phyloP scores from a whole-genome alignment of 2,797 vertebrate genomes.

The Austrolebias charrua region DNA sequence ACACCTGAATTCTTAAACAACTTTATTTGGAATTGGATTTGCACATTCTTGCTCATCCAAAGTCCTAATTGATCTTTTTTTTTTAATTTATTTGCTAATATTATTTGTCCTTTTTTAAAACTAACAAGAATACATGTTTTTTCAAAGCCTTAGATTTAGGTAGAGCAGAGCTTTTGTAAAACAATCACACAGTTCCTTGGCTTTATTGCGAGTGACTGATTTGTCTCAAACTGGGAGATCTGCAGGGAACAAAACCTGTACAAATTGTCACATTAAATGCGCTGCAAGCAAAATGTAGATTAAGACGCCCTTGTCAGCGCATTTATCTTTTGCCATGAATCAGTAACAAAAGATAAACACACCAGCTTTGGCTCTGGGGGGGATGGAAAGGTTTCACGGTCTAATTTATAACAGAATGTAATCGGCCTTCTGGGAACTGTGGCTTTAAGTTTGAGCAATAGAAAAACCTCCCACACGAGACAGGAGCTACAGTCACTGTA shows the following conservation, averaged over 20 bases:
- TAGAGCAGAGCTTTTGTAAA: conserved; percentile 3
- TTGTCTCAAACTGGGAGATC: conserved; percentile 7
- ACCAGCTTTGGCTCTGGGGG: conserved; percentile 1
- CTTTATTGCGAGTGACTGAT: conserved; percentile 22
- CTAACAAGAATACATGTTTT: neutral
- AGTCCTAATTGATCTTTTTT: neutral
- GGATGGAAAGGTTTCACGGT: conserved; percentile 11
- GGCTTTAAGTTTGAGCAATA: conserved; percentile 24
- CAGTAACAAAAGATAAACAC: conserved; percentile 31
- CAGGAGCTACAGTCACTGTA: conserved; percentile 18
- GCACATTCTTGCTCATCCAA: no score
- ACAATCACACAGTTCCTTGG: neutral
- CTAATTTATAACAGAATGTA: conserved; percentile 26
- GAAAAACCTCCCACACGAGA: conserved; percentile 12
- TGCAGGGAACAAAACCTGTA: conserved; percentile 22
- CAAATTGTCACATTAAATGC: conserved; percentile 29
- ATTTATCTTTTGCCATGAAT: conserved; percentile 17
- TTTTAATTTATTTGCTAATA: neutral
- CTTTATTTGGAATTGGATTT: no score
- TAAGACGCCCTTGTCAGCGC: conserved; percentile 16
- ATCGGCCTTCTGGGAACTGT: conserved; percentile 30
- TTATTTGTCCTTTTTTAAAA: no score
- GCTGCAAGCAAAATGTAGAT: conserved; percentile 31
- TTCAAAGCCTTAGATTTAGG: neutral
- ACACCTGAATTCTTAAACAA: no score